Evolutionary conservation across 2,888 invertebrate genomes (phyloP).

Genomic region (Ophraella communa): DNA sequence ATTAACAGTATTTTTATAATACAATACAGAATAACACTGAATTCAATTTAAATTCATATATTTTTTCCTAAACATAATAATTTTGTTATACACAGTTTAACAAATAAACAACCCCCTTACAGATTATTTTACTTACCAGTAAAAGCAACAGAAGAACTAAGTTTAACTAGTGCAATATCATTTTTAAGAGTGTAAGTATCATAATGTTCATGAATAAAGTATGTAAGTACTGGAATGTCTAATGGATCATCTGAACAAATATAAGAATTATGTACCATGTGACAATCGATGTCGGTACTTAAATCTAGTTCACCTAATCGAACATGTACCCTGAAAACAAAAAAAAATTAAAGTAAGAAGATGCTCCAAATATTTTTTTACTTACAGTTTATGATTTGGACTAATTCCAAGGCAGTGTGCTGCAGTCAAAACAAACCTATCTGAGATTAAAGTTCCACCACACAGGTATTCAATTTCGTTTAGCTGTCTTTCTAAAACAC

Average conservation of each 20-base stretch:
- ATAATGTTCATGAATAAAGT: slow-evolving; percentile 52
- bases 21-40: no score
- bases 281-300: slow-evolving; percentile 60
- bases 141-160: slow-evolving; percentile 44
- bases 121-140: slow-evolving; percentile 25
- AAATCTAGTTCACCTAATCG: slow-evolving; percentile 68
- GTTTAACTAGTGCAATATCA: slow-evolving; percentile 57
- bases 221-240: slow-evolving; percentile 49
- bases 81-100: no score
- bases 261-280: slow-evolving; percentile 28
- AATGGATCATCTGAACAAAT: slow-evolving; percentile 50
- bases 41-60: no score
- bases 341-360: not conserved
- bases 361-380: slow-evolving; percentile 25
- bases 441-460: slow-evolving; percentile 49
- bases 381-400: slow-evolving; percentile 43
- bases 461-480: slow-evolving; percentile 47
- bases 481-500: slow-evolving; percentile 31
- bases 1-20: not conserved
- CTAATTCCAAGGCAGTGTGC: slow-evolving; percentile 48
- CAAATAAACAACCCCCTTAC: no score
- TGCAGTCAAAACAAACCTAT: slow-evolving; percentile 48
- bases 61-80: no score
- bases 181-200: slow-evolving; percentile 49
- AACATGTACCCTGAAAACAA: slow-evolving; percentile 60